Percentiles rank a stretch among this genome's conserved stretches.
Evolutionary conservation across 2,888 invertebrate genomes (phyloP).

Genomic region (Leucozona laternaria): DNA sequence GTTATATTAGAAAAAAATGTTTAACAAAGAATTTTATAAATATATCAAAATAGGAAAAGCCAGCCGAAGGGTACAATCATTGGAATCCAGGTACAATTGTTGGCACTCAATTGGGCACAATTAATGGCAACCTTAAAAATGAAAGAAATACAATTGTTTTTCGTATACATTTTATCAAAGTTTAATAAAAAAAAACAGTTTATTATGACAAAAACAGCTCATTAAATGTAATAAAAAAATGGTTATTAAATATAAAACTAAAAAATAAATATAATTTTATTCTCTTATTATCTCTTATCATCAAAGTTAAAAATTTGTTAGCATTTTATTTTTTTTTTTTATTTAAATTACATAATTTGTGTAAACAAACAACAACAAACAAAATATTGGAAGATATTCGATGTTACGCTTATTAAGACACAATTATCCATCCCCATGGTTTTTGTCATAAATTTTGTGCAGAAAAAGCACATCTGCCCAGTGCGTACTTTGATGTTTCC

Average conservation of each 20-base stretch:
- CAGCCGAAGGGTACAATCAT: not conserved
- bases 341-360: not conserved
- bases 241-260: not conserved
- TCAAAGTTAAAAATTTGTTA: constrained; percentile 1
- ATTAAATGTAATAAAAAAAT: constrained; percentile 4
- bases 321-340: not conserved
- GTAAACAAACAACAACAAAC: not conserved
- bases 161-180: not conserved
- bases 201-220: not conserved
- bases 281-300: not conserved
- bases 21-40: not conserved
- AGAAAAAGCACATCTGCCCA: constrained; percentile 33
- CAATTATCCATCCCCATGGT: not conserved
- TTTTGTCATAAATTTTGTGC: constrained; percentile 34
- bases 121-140: not conserved
- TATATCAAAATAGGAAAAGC: not conserved
- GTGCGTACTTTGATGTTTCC: constrained; percentile 23
- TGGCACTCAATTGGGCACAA: not conserved
- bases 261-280: constrained; percentile 3
- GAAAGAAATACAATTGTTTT: constrained; percentile 6
- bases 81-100: not conserved
- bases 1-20: not conserved
- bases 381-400: constrained; percentile 15
- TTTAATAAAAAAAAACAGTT: not conserved
- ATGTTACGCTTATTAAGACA: not conserved